Evolutionary conservation across 1,140 invertebrate genomes (phyloP), one percentile per base, ranked within the genome.

Genomic region (Trachymyrmex septentrionalis): DNA sequence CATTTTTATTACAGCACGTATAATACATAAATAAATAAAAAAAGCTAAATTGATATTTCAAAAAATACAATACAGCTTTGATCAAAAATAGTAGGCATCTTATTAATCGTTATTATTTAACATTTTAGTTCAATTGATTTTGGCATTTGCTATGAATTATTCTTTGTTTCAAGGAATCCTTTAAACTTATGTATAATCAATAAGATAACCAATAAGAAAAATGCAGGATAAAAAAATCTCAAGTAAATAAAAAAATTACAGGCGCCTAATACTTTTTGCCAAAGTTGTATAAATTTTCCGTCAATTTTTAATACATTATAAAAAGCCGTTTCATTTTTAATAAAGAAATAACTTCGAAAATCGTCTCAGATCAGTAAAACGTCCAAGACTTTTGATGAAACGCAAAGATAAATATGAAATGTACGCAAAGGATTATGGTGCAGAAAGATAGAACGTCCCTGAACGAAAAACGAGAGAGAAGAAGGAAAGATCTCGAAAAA

Each of bases 301-400:
- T 44, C 19, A 24, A 75, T 10, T 55, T 14, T 80, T 24, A 69
- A 24, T 21, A 6, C 24, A 53, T 10, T 2, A 57, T 21, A 67
- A 64, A n/a, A 24, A 19, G 7, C 7, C 14, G 2, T 9, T 10
- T 48, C 2, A 69, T 3, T 34, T 5, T 34, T 55, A 16, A 59
- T 44, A 81, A 57, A 44, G 3, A 71, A 57, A 55, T 19, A 19
- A 77, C 5, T 14, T 67, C 3, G 27, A 71, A 81, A 59, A 57
- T 81, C 48, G 55, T 55, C 2, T 10, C 14, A n/a, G 53, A 14
- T n/a, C n/a, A 38, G 7, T 38, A 67, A 69, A 34, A 14, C 2
- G 9, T 7, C 19, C 12, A 67, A 67, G 9, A 67, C 19, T 24
- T 48, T 64, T 12, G n/a, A n/a, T 16, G 27, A 3, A 10, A 2